phyloP scores from a whole-genome alignment of 2,113 vertebrate species.

The Donacobius atricapilla region DNA sequence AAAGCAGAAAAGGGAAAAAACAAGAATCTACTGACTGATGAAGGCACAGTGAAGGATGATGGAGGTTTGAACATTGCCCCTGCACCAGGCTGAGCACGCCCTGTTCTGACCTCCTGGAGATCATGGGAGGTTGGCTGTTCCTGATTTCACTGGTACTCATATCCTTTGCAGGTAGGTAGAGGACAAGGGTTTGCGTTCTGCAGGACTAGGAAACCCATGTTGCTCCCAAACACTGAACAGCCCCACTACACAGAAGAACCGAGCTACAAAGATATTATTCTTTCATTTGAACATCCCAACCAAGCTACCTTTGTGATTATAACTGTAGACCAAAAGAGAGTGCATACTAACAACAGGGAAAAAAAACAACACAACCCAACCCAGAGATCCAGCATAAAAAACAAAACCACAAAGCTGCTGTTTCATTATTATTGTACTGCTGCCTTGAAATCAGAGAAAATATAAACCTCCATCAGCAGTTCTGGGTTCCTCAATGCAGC shows the following conservation, averaged over 20 bases:
- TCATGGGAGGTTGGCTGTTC: neutral
- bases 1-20: neutral
- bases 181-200: neutral
- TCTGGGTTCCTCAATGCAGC: neutral
- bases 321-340: neutral
- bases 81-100: neutral
- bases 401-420: neutral
- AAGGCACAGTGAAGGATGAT: neutral
- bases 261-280: neutral
- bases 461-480: neutral
- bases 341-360: neutral
- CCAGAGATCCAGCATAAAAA: neutral
- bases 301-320: neutral
- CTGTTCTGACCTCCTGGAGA: neutral
- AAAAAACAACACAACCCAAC: neutral
- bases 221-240: neutral
- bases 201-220: fast-evolving
- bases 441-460: neutral
- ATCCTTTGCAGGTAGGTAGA: neutral
- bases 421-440: neutral
- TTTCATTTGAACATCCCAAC: neutral
- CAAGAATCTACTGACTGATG: neutral
- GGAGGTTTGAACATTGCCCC: neutral
- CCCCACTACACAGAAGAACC: neutral
- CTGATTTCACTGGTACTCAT: neutral